Conservation (phyloP, 2,113 vertebrate species). For the Tetrao urogallus region DNA sequence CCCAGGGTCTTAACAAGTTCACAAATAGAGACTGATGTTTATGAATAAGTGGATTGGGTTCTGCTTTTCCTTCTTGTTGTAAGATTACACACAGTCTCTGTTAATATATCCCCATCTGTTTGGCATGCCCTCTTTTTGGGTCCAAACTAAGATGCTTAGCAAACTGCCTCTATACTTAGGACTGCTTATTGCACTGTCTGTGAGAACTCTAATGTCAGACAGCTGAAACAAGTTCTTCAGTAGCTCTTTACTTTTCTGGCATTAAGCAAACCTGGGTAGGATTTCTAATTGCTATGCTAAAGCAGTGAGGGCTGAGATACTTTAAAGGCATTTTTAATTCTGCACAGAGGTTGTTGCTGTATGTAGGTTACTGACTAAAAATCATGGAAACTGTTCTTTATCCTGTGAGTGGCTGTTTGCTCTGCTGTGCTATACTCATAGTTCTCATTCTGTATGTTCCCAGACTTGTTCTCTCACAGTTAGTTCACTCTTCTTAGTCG, state of each 20-base stretch:
- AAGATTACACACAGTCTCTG: not conserved
- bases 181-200: not conserved
- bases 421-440: not conserved
- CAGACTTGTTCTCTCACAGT: not conserved
- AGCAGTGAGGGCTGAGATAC: not conserved
- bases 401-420: fast-evolving
- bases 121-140: not conserved
- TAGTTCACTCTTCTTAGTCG: not conserved
- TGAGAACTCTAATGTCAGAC: not conserved
- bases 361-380: not conserved
- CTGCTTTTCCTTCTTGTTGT: not conserved
- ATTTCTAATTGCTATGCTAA: not conserved
- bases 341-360: not conserved
- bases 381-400: not conserved
- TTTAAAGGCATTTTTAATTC: not conserved
- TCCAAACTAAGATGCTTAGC: not conserved
- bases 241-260: not conserved
- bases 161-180: not conserved
- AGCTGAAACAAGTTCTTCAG: not conserved
- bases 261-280: not conserved
- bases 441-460: not conserved
- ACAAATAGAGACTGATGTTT: not conserved
- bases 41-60: not conserved
- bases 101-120: not conserved
- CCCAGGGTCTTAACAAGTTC: not conserved